phyloP scores from a whole-genome alignment of 2,113 vertebrate species.

The Chamaea fasciata region DNA sequence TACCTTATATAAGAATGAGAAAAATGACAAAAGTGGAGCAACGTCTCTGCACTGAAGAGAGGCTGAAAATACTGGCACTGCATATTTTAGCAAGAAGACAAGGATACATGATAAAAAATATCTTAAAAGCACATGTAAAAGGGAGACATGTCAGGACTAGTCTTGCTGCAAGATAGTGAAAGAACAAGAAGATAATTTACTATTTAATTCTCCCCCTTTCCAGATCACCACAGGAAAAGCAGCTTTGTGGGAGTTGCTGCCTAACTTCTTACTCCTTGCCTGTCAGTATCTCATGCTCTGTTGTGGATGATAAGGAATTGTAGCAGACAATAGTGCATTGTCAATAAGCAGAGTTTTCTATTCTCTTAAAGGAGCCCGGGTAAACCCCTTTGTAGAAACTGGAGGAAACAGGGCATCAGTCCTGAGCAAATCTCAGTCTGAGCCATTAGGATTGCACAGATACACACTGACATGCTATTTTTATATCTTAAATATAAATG shows the following conservation, averaged over 20 bases:
- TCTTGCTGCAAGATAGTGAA: background rate
- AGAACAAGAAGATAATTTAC: background rate
- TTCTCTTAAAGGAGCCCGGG: background rate
- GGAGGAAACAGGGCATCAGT: background rate
- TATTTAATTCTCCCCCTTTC: background rate
- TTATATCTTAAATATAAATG: background rate
- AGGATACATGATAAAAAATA: background rate
- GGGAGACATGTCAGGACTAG: background rate
- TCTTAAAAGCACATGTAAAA: background rate
- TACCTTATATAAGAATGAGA: background rate
- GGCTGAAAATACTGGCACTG: background rate
- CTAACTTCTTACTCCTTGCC: background rate
- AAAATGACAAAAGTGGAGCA: background rate
- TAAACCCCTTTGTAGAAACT: background rate
- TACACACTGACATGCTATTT: accelerated
- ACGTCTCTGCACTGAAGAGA: background rate
- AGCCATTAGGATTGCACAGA: background rate
- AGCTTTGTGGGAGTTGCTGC: background rate
- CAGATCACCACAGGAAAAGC: background rate
- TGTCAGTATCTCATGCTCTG: background rate
- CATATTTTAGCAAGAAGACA: background rate
- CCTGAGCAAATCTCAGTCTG: background rate
- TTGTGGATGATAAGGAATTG: background rate
- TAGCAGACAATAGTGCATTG: background rate
- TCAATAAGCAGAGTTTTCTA: background rate